Conservation (phyloP, 1,140 invertebrate species). For the Solenopsis invicta region DNA sequence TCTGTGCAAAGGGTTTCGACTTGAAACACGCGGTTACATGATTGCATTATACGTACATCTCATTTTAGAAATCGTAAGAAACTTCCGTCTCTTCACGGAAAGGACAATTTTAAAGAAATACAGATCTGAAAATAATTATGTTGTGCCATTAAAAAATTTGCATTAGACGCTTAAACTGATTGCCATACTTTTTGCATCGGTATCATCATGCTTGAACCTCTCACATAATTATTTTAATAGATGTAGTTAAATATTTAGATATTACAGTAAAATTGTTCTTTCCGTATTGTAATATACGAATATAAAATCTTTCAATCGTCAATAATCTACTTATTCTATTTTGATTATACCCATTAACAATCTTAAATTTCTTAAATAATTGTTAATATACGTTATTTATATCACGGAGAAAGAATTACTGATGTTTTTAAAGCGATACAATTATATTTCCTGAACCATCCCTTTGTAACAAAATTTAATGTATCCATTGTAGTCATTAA, state of each 20-base stretch:
- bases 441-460: neutral
- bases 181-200: too few species aligned
- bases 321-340: neutral
- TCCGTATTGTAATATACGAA: neutral
- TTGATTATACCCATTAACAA: neutral
- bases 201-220: too few species aligned
- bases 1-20: constrained; percentile 18
- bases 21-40: constrained; percentile 31
- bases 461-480: neutral
- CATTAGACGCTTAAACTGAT: too few species aligned
- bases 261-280: too few species aligned
- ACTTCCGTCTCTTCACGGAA: neutral
- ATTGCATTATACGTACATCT: constrained; percentile 28
- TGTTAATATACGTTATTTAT: neutral
- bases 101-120: too few species aligned
- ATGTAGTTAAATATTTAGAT: too few species aligned
- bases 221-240: too few species aligned
- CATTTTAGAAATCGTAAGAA: constrained; percentile 18
- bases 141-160: too few species aligned
- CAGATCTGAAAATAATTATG: too few species aligned
- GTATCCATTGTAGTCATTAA: too few species aligned
- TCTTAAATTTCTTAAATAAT: neutral
- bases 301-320: neutral
- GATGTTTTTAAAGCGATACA: neutral
- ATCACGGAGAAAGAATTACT: neutral